Conservation (phyloP, 1,140 invertebrate species). For the Pseudachorutes palmiensis region DNA sequence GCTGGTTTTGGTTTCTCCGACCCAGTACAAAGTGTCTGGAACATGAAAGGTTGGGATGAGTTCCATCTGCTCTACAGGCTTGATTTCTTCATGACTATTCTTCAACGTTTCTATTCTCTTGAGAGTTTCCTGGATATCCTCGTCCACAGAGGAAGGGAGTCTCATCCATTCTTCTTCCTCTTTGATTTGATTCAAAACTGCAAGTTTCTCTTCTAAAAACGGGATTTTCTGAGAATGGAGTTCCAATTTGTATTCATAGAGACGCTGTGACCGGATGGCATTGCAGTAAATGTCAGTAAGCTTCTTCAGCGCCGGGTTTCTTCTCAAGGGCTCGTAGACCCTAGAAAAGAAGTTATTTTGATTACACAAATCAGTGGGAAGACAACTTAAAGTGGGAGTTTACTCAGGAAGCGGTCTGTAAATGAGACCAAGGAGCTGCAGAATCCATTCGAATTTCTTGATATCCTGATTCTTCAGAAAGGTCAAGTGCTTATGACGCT, state of each 20-base stretch:
- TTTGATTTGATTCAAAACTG: conserved; percentile 26
- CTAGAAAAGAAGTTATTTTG: conserved; percentile 5
- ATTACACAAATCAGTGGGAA: background rate
- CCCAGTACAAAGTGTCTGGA: background rate
- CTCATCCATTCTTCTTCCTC: conserved; percentile 26
- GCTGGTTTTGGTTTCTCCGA: background rate
- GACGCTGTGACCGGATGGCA: conserved; percentile 24
- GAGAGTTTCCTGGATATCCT: conserved; percentile 27
- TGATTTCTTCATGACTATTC: conserved; percentile 15
- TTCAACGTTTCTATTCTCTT: conserved; percentile 18
- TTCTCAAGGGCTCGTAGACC: background rate
- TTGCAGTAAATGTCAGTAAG: conserved; percentile 30
- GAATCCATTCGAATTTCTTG: conserved; percentile 74
- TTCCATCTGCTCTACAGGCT: conserved; percentile 11
- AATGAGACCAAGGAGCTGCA: conserved; percentile 66
- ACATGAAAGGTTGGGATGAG: background rate
- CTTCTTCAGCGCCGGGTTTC: conserved; percentile 10
- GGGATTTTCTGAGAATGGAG: conserved; percentile 32
- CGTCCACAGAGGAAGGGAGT: conserved; percentile 25
- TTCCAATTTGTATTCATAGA: conserved; percentile 28
- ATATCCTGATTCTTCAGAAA: conserved; percentile 64
- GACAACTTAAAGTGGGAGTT: conserved; percentile 34
- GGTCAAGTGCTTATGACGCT: conserved; percentile 62
- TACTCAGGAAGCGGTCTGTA: conserved; percentile 60
- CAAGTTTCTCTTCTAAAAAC: conserved; percentile 34